These are phyloP conservation scores for Eustalomyia histrio DNA, from an alignment of 2,888 invertebrate genomes.

Conservation along the genomic window DNA sequence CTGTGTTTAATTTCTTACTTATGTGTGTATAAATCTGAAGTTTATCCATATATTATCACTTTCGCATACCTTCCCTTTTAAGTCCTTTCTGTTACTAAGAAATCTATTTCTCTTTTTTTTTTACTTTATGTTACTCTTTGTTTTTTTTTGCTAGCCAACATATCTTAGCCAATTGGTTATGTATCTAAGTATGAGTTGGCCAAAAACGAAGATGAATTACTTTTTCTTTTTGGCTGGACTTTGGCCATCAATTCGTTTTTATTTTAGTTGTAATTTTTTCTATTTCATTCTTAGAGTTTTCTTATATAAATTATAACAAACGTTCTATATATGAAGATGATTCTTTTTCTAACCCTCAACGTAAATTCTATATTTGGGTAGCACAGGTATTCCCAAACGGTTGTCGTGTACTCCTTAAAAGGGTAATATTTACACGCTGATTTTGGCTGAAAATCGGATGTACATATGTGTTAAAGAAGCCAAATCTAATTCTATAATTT, in stretches of 20 bases:
- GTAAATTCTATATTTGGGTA: neutral
- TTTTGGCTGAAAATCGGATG: too few species aligned
- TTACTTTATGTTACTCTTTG: conserved; percentile 33
- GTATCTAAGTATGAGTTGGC: conserved; percentile 33
- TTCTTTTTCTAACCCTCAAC: neutral
- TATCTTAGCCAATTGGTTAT: conserved; percentile 38
- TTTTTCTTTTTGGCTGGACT: conserved; percentile 64
- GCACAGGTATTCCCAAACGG: too few species aligned
- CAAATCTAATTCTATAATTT: too few species aligned
- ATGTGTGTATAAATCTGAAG: too few species aligned
- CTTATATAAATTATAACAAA: conserved; percentile 44
- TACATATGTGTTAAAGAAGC: too few species aligned
- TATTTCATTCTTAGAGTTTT: conserved; percentile 29
- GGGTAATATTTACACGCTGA: too few species aligned
- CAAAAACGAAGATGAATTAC: conserved; percentile 66
- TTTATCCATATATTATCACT: too few species aligned
- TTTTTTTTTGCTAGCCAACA: conserved; percentile 8
- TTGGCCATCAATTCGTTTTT: conserved; percentile 62
- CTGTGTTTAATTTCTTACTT: too few species aligned
- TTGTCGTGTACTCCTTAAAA: too few species aligned
- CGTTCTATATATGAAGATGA: conserved; percentile 19
- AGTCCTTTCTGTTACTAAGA: conserved; percentile 18
- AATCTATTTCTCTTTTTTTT: conserved; percentile 21
- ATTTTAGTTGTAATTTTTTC: conserved; percentile 1
- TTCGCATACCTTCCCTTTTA: too few species aligned